Conservation (phyloP, 1,140 invertebrate genomes). For the Brachionus rubens region DNA sequence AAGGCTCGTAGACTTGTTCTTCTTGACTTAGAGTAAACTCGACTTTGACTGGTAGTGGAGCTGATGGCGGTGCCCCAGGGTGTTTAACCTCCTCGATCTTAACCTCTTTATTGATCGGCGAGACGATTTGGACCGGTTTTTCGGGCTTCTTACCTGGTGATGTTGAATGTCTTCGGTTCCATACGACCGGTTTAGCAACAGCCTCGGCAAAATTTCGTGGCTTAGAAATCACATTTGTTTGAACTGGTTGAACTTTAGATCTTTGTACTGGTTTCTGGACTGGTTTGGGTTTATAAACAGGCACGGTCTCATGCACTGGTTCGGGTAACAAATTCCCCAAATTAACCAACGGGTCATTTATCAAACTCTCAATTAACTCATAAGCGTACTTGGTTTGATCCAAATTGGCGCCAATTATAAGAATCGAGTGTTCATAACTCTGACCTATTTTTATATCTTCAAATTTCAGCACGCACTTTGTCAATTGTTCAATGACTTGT, state of each 20-base stretch:
- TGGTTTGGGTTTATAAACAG: background rate
- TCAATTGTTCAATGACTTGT: background rate
- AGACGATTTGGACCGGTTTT: background rate
- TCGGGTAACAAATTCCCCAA: constrained; percentile 15
- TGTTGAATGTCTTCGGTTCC: constrained; percentile 6
- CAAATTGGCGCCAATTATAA: background rate
- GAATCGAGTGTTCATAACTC: background rate
- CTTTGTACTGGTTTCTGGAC: background rate
- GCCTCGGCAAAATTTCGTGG: constrained; percentile 43
- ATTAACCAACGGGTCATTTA: constrained; percentile 4
- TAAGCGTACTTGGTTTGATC: constrained; percentile 32
- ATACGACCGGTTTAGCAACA: constrained; percentile 33
- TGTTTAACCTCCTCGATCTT: constrained; percentile 5
- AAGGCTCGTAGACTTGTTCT: background rate
- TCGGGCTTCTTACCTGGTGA: constrained; percentile 1
- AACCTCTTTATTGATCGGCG: background rate
- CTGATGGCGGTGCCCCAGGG: constrained; percentile 36
- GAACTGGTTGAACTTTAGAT: background rate
- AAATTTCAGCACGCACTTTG: background rate
- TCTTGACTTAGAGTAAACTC: background rate
- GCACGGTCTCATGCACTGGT: too few relatives aligned
- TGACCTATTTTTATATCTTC: background rate
- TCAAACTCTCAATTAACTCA: background rate
- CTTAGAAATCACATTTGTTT: background rate
- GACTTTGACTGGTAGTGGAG: background rate